phyloP scores from a whole-genome alignment of 2,113 vertebrate species.

The Emydocephalus ijimae region DNA sequence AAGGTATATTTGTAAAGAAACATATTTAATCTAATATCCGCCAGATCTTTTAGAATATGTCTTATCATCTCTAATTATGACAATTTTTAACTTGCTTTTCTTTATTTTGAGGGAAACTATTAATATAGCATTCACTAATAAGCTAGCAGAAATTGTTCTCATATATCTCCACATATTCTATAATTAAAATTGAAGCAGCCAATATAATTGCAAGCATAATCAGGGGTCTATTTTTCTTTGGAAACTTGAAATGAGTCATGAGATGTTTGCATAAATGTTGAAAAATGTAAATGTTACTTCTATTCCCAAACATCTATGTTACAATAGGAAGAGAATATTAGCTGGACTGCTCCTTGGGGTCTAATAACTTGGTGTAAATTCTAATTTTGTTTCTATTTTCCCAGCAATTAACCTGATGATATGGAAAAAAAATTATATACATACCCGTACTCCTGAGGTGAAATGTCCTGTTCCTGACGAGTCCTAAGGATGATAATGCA shows the following conservation, averaged over 20 bases:
- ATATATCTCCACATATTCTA: not conserved
- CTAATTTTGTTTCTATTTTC: slow-evolving; percentile 41
- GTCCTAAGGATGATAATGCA: slow-evolving; percentile 85
- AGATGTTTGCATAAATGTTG: not conserved
- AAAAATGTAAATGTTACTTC: slow-evolving; percentile 15
- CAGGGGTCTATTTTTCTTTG: not conserved
- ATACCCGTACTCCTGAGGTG: slow-evolving; percentile 84
- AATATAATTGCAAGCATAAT: not conserved
- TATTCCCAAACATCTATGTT: not conserved
- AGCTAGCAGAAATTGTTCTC: not conserved
- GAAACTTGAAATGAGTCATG: slow-evolving; percentile 19
- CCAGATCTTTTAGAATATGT: not conserved
- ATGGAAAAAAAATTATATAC: slow-evolving; percentile 75
- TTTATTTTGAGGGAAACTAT: not conserved
- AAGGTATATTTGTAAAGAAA: not conserved
- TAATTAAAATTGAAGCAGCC: not conserved
- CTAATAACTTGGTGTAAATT: slow-evolving; percentile 1
- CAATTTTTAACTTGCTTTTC: not conserved
- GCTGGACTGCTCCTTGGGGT: slow-evolving; percentile 35
- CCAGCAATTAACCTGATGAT: slow-evolving; percentile 68
- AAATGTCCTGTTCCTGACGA: slow-evolving; percentile 83
- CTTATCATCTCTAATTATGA: not conserved
- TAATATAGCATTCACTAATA: not conserved
- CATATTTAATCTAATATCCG: not conserved
- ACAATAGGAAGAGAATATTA: not conserved